Evolutionary conservation across 2,113 vertebrate genomes (phyloP).

Genomic region (Catharus fuscescens): DNA sequence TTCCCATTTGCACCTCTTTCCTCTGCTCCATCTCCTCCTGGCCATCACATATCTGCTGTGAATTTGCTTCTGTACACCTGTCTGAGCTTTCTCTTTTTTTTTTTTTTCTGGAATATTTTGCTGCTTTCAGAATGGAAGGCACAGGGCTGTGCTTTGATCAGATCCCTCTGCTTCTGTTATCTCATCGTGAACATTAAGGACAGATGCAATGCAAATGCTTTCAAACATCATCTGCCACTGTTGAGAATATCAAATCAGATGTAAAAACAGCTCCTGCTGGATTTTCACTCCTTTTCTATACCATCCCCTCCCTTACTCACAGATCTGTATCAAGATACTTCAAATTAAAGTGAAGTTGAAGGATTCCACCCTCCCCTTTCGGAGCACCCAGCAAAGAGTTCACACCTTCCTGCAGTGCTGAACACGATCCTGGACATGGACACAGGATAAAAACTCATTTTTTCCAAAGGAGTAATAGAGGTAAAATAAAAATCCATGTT

Average conservation of each 20-base stretch:
- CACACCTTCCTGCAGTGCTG: not conserved
- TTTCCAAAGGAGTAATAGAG: not conserved
- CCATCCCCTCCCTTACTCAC: not conserved
- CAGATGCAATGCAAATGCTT: not conserved
- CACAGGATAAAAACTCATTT: not conserved
- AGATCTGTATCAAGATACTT: not conserved
- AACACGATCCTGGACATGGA: rapidly evolving
- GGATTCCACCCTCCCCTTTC: not conserved
- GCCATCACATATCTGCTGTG: not conserved
- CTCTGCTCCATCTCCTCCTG: not conserved
- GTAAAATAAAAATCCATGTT: not conserved
- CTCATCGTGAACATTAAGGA: not conserved
- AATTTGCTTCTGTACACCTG: not conserved
- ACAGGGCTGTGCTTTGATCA: not conserved
- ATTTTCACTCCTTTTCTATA: not conserved
- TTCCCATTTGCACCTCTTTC: not conserved
- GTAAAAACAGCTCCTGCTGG: not conserved
- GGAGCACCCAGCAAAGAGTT: too few relatives aligned
- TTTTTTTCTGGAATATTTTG: not conserved
- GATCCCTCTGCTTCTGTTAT: not conserved
- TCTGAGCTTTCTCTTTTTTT: not conserved
- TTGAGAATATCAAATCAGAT: not conserved
- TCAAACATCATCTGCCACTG: not conserved
- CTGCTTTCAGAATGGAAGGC: not conserved
- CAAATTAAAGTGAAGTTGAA: not conserved